Base-by-base conservation (phyloP, 1,140 invertebrate species). In the Diachasma alloeum region DNA sequence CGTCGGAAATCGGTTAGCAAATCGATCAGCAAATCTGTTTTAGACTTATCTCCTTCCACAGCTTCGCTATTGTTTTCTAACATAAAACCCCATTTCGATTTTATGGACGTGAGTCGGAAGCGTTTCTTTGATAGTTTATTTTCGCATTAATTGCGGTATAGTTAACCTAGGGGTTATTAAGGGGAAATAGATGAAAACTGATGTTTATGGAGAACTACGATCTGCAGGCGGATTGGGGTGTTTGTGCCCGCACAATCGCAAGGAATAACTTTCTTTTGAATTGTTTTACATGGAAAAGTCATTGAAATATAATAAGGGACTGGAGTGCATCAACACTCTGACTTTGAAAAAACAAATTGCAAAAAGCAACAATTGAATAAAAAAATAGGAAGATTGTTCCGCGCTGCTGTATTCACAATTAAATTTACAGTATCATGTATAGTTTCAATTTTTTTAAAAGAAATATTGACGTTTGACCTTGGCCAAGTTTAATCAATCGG, bases 221-320 rank as follows among this genome's bases (percentile, higher is more conserved):
- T 78, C 76, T 78, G 76, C 76, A 74, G 76, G 72, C 76, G 72
- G 76, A 77, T 66, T 72, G 76, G 71, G 72, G 76, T 77, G 59
- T 74, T 74, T 69, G 22, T 69, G 46, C 67, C 76, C 72, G 76
- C 72, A 78, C 76, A 78, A 77, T 77, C 66, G 71, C 48, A 78
- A 69, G 53, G 37, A 24, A 39, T 11, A 68, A 68, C 26, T 59
- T 22, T 73, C 31, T 48, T 24, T 72, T 17, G 66, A 63, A 76
- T 72, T 59, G 63, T 72, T 72, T 66, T 31, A 31, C 31, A 6
- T 3, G 6, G 6, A 31, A 31, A 42, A 70, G 70, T 13, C 46
- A 72, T 69, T 42, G 46, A 44, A 44, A 42, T 46, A 75, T n/a
- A 68, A 67, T 66, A 6, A 66, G 37, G 31, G 24, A 36, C 17